phyloP scores from a whole-genome alignment of 2,797 vertebrate species.

The Ctenosaura bakeri region DNA sequence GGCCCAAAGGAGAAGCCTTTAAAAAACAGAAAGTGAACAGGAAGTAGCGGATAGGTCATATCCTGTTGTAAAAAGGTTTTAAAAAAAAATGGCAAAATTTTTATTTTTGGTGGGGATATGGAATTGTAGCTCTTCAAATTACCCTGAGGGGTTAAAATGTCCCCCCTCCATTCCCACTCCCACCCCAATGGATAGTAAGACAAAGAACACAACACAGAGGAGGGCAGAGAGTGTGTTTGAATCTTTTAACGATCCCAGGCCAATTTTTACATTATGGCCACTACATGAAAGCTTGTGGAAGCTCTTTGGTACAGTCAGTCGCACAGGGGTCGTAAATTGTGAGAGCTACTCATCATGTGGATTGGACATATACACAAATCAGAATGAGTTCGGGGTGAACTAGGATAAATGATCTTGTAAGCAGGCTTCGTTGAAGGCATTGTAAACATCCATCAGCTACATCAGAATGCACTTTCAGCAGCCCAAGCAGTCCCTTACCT shows the following conservation, averaged over 20 bases:
- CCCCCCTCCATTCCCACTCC: no score
- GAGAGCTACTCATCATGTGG: slow-evolving; percentile 17
- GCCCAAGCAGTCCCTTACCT: not conserved
- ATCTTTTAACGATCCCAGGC: not conserved
- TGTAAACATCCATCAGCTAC: slow-evolving; percentile 22
- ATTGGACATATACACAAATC: slow-evolving; percentile 17
- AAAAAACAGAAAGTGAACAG: no score
- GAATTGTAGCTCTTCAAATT: no score
- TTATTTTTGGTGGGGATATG: no score
- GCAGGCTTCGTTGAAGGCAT: not conserved
- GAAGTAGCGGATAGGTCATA: no score
- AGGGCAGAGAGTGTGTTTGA: not conserved
- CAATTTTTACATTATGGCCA: not conserved
- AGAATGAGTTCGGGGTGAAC: slow-evolving; percentile 4
- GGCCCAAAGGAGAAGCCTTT: no score
- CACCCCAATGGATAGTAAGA: not conserved
- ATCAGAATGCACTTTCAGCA: slow-evolving; percentile 1
- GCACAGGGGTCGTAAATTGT: slow-evolving; percentile 6
- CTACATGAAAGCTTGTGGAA: not conserved
- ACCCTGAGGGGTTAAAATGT: no score
- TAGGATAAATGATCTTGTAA: slow-evolving; percentile 19
- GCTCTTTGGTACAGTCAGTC: not conserved
- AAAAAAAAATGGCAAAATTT: no score
- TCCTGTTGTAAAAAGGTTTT: no score
- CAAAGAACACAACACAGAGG: not conserved